Base-by-base conservation (phyloP, 2,888 invertebrate species). In the Tipula vernalis region DNA sequence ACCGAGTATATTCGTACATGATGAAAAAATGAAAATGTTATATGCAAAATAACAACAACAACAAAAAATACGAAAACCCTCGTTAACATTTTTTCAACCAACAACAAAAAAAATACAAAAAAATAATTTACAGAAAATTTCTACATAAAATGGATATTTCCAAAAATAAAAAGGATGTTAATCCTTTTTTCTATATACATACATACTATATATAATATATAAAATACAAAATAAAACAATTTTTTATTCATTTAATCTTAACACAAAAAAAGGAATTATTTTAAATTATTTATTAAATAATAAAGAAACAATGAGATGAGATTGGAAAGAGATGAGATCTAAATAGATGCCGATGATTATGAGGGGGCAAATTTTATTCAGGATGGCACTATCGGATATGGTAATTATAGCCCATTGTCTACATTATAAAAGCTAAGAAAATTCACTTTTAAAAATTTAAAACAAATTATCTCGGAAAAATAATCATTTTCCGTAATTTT, bases 81-180 rank as follows among this genome's bases (percentile, higher is more conserved):
- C 71, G 71, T 71, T 71, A 71, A 71, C 71, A 71, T 71, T 71
- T 71, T 71, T 71, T 28, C 28, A 71, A 71, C 71, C 71, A 71
- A 71, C 51, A 51, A 39, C 71, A 71, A 6, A 10, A 71, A 3
- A 71, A 8, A 71, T 6, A 71, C 28, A 71, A 71, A 71, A n/a
- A 71, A 71, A 8, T 10, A 57, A 57, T 15, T 57, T 28, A 71
- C 71, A 28, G 28, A 71, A 28, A 71, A 10, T 28, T 28, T 71
- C 2, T 28, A 71, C 28, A 71, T 71, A 71, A 71, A 71, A 71
- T 71, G 71, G 71, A 28, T 71, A 28, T 71, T 71, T 71, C 71
- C 71, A 71, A 71, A 71, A 71, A 71, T 71, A 71, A 71, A 71
- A 71, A 71, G 71, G 71, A 71, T 71, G 71, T 71, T 71, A 71